A percentile compares a stretch with the other conserved stretches of the same genome.
Evolutionary conservation across 37 sponge, comb jelly and placozoan species (phyloP).

Genomic region (Ianthella basta): DNA sequence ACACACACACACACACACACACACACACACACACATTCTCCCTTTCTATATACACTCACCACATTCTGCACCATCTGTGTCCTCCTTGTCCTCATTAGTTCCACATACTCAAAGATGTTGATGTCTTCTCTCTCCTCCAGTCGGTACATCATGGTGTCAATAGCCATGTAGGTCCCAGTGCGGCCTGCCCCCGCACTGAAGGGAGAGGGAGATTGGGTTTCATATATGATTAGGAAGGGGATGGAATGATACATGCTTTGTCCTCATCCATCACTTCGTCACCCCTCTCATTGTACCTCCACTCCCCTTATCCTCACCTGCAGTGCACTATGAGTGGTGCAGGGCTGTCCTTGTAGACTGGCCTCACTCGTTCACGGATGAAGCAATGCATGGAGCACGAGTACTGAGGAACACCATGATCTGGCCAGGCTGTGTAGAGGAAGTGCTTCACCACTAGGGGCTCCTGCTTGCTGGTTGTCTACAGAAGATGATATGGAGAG

Average conservation of each 20-base stretch:
- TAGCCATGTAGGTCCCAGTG: constrained; percentile 71
- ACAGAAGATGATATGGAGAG: too few species aligned
- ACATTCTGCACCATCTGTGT: constrained; percentile 76
- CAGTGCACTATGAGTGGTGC: constrained; percentile 32
- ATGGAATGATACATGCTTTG: too few species aligned
- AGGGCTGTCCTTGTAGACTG: neutral
- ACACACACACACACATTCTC: too few species aligned
- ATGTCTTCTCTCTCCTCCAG: constrained; percentile 42
- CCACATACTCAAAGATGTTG: constrained; percentile 49
- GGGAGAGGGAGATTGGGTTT: neutral
- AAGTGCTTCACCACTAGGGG: constrained; percentile 29
- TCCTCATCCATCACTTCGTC: too few species aligned
- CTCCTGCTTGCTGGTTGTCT: neutral
- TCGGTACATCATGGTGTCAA: constrained; percentile 60
- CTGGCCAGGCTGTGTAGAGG: constrained; percentile 36
- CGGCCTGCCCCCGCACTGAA: constrained; percentile 87
- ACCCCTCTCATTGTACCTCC: too few species aligned
- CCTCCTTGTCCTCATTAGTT: constrained; percentile 58
- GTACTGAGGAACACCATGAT: constrained; percentile 25
- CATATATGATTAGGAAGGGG: too few species aligned
- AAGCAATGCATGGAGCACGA: neutral
- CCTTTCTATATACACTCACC: too few species aligned
- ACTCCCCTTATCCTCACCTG: neutral
- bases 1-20: too few species aligned
- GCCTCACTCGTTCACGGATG: neutral